Conservation (phyloP, 2,888 invertebrate genomes). For the Argyra leucocephala region DNA sequence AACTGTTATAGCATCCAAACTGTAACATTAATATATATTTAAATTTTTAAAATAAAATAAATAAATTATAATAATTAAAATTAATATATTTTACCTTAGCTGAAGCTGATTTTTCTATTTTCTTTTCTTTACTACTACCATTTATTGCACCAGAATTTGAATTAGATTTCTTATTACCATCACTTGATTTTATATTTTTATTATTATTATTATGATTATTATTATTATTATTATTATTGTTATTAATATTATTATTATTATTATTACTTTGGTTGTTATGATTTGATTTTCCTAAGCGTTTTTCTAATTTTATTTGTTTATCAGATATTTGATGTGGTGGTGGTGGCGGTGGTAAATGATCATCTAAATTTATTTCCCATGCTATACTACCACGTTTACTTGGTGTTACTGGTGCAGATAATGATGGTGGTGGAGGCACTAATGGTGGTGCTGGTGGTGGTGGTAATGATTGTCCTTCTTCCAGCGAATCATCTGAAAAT, state of each 20-base stretch:
- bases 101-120: conserved; percentile 18
- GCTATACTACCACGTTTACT: conserved; percentile 74
- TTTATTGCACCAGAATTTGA: background rate
- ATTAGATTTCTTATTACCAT: conserved; percentile 7
- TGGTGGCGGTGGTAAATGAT: conserved; percentile 31
- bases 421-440: conserved; percentile 42
- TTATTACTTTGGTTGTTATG: conserved; percentile 9
- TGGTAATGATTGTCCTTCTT: conserved; percentile 55
- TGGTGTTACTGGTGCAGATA: conserved; percentile 47
- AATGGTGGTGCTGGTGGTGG: conserved; percentile 49
- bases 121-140: conserved; percentile 12
- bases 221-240: conserved; percentile 18
- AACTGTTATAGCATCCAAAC: too few species aligned
- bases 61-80: too few species aligned
- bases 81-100: conserved; percentile 24
- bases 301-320: background rate
- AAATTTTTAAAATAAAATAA: too few species aligned
- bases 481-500: conserved; percentile 76
- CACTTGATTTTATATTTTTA: background rate
- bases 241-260: too few species aligned
- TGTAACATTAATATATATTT: too few species aligned
- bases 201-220: background rate
- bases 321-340: conserved; percentile 8
- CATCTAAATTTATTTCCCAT: conserved; percentile 76
- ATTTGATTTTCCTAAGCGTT: conserved; percentile 14